These are phyloP conservation scores for Drosophila neotestacea DNA, from an alignment of 2,888 invertebrate species.

Conservation along the genomic window DNA sequence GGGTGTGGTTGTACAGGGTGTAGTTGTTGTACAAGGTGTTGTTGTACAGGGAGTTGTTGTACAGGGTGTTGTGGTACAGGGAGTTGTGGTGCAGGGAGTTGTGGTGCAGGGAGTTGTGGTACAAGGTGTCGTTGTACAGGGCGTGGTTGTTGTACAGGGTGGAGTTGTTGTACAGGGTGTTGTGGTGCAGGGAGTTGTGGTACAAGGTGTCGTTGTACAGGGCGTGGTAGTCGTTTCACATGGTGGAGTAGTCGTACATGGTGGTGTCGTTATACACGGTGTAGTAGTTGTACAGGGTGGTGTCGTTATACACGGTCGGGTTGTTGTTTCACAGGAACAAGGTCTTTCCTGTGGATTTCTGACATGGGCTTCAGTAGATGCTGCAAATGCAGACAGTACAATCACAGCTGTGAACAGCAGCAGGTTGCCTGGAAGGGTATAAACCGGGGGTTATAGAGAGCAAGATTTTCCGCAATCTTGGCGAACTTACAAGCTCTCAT, in stretches of 20 bases:
- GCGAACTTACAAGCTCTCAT: constrained; percentile 58
- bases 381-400: constrained; percentile 35
- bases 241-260: not conserved
- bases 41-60: constrained; percentile 5
- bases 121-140: constrained; percentile 6
- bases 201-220: not conserved
- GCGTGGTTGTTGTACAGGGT: not conserved
- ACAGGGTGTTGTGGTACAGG: constrained; percentile 4
- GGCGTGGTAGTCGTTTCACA: constrained; percentile 1
- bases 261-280: not conserved
- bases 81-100: not conserved
- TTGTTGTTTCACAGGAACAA: not conserved
- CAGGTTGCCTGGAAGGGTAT: constrained; percentile 40
- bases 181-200: constrained; percentile 1
- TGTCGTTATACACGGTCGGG: not conserved
- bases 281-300: not conserved
- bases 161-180: not conserved
- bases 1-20: not conserved
- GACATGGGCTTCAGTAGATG: constrained; percentile 18
- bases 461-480: not conserved
- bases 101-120: not conserved
- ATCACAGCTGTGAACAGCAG: constrained; percentile 40
- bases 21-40: not conserved
- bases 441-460: not conserved
- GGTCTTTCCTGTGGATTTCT: not conserved